Evolutionary conservation across 2,888 invertebrate genomes (phyloP), one percentile per base, ranked within the genome.

Genomic region (Hypomecis punctinalis): DNA sequence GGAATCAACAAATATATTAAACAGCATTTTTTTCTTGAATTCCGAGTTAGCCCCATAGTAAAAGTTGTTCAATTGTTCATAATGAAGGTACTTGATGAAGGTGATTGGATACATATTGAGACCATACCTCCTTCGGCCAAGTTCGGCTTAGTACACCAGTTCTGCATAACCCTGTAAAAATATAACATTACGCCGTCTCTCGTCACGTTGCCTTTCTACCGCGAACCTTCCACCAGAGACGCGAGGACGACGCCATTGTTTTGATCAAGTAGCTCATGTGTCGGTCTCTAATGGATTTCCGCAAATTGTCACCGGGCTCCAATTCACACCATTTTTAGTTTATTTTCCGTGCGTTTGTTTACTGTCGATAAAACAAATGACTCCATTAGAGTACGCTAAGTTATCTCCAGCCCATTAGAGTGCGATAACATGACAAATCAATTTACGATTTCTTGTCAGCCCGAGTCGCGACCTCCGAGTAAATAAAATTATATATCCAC

Each of bases 391-490:
- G 48, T 9, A 23, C 35, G 42, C 9, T 23, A 11, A 47, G 48
- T 36, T 53, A 53, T 40, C 42, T 55, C 23, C 45, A 45, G 39
- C 45, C 45, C 39, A 42, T 52, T 57, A 46, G 35, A n/a, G 39
- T 36, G 45, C 33, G 51, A 62, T 56, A 61, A 55, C 56, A 46
- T 56, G 61, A 62, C 51, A 56, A 51, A 56, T 62, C 61, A 62
- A 62, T 62, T 51, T 37, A 56, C 45, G 45, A 49, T 7, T 11
- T 36, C 11, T 43, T 10, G 48, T 52, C 52, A 23, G 55, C n/a
- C 23, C 37, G 43, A 39, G 61, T 39, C 23, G 61, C 39, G 45
- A 56, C 55, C 51, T 62, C 49, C 45, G 2, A 40, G 46, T 51
- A 37, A 40, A 51, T 51, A 37, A 13, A 61, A 61, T 46, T 40